These are phyloP conservation scores for Apogon talboti DNA, from an alignment of 2,797 vertebrate genomes.

Conservation along the genomic window DNA sequence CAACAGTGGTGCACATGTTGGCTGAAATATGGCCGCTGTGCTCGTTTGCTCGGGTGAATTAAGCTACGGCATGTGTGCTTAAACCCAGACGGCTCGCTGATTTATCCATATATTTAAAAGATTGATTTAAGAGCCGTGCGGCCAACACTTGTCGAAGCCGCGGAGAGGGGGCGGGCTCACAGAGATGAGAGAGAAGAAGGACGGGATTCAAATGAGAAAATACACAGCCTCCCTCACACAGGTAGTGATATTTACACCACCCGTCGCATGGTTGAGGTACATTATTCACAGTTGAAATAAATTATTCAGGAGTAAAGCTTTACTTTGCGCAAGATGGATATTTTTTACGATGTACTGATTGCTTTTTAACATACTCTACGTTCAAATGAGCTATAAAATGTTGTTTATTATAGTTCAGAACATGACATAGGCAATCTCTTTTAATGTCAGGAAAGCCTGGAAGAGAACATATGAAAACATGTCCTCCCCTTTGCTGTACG, in stretches of 20 bases:
- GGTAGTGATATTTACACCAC: conserved; percentile 70
- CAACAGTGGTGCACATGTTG: conserved; percentile 88
- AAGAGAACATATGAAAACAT: conserved; percentile 64
- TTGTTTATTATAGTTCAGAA: conserved; percentile 80
- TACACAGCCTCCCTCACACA: conserved; percentile 65
- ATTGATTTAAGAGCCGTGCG: conserved; percentile 83
- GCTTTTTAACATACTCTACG: conserved; percentile 76
- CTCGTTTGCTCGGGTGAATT: conserved; percentile 83
- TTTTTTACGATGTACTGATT: conserved; percentile 78
- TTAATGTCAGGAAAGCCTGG: conserved; percentile 66
- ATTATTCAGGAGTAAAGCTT: conserved; percentile 71
- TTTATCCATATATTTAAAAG: conserved; percentile 84
- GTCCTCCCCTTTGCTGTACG: conserved; percentile 49
- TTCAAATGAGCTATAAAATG: conserved; percentile 78
- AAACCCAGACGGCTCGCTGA: conserved; percentile 79
- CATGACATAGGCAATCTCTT: conserved; percentile 74
- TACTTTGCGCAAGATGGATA: conserved; percentile 74
- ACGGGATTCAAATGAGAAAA: conserved; percentile 62
- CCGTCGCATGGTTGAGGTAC: conserved; percentile 48
- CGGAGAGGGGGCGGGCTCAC: conserved; percentile 32
- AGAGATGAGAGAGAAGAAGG: conserved; percentile 63
- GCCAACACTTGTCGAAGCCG: conserved; percentile 77
- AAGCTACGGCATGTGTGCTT: conserved; percentile 84
- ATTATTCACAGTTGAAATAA: conserved; percentile 73
- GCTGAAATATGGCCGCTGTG: conserved; percentile 82